Evolutionary conservation across 2,888 invertebrate species (phyloP).

Genomic region (Dryomyza anilis): DNA sequence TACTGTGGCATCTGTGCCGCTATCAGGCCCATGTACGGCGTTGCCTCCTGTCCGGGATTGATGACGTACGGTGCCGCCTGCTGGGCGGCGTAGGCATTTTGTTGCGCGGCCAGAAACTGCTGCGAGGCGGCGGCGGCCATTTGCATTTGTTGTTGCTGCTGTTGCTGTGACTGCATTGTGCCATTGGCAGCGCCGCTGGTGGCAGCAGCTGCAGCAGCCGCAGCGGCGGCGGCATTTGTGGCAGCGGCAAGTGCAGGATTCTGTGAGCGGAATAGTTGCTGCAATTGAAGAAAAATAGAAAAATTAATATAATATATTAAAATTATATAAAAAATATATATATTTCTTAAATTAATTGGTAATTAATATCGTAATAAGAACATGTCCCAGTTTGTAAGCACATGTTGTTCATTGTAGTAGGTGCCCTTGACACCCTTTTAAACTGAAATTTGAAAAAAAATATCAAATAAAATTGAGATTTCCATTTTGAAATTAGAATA

Average conservation of each 20-base stretch:
- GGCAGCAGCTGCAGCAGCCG: constrained; percentile 56
- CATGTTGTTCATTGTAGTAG: not conserved
- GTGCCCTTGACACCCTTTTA: not conserved
- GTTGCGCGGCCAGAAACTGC: constrained; percentile 76
- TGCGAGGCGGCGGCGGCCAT: constrained; percentile 72
- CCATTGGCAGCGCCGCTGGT: constrained; percentile 61
- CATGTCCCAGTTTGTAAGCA: not conserved
- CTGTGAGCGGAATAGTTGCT: constrained; percentile 91
- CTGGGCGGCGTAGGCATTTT: constrained; percentile 66
- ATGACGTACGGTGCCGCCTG: constrained; percentile 83
- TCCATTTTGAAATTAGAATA: too few species aligned
- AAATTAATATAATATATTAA: not conserved
- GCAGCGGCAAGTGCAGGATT: constrained; percentile 74
- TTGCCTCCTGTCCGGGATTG: constrained; percentile 75
- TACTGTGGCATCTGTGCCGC: constrained; percentile 81
- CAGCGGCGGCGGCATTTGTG: constrained; percentile 58
- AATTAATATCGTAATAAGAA: too few species aligned
- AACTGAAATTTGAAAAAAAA: constrained; percentile 16
- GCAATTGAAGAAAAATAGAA: constrained; percentile 38
- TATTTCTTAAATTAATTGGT: too few species aligned
- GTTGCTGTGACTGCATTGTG: constrained; percentile 72
- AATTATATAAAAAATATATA: not conserved
- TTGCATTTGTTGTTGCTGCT: constrained; percentile 75
- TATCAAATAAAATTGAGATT: too few species aligned
- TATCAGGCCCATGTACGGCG: constrained; percentile 83